Conservation (phyloP, 1,140 invertebrate species). For the Aricia agestis region DNA sequence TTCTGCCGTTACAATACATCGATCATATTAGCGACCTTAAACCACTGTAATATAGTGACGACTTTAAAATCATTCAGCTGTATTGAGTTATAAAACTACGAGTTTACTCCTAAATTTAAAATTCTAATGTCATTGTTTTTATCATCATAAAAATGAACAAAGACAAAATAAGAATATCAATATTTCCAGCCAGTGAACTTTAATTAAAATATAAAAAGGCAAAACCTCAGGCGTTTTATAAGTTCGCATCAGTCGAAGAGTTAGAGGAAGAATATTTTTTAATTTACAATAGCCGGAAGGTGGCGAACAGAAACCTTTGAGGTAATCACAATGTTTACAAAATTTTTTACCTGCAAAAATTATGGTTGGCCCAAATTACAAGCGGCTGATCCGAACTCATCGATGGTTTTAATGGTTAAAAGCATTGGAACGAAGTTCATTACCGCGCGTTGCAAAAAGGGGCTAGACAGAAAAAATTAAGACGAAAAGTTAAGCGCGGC, state of each 20-base stretch:
- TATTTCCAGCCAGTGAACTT: conserved; percentile 1
- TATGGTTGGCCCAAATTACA: conserved; percentile 24
- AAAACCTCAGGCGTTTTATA: conserved; percentile 12
- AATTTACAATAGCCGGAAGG: conserved; percentile 69
- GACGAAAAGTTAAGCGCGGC: too few species aligned
- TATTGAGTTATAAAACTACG: too few species aligned
- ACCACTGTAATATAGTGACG: too few species aligned
- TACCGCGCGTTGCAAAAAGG: too few species aligned
- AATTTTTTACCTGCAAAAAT: conserved; percentile 51
- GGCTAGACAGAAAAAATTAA: too few species aligned
- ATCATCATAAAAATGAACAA: background rate
- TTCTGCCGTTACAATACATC: too few species aligned
- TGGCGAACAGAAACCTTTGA: conserved; percentile 51
- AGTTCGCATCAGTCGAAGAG: conserved; percentile 40
- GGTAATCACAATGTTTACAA: conserved; percentile 39
- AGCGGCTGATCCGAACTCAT: conserved; percentile 17
- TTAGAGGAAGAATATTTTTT: conserved; percentile 59
- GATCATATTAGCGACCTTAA: too few species aligned
- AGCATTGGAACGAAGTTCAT: too few species aligned
- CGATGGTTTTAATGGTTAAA: too few species aligned
- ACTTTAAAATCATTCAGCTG: too few species aligned
- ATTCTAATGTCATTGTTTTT: too few species aligned
- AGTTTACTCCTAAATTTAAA: too few species aligned
- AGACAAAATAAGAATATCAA: background rate
- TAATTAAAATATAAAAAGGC: conserved; percentile 11